A percentile compares a stretch with the other conserved stretches of the same genome.
Evolutionary conservation across 2,888 invertebrate species (phyloP).

Genomic region (Linnaemya tessellans): DNA sequence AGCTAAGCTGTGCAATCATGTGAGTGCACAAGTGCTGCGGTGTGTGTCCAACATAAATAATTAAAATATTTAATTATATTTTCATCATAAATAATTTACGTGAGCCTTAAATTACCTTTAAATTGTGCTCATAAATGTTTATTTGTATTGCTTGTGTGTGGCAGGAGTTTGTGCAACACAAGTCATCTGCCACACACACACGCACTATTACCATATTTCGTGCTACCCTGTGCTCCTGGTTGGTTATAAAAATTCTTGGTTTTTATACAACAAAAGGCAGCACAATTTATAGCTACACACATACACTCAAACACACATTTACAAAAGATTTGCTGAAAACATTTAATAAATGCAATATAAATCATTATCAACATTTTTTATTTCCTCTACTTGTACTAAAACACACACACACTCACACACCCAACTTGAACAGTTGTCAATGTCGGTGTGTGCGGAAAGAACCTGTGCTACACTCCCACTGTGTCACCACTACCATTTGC

Average conservation of each 20-base stretch:
- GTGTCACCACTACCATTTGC: conserved; percentile 6
- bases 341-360: conserved; percentile 83
- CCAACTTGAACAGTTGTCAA: conserved; percentile 53
- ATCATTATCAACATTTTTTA: conserved; percentile 79
- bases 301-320: no score
- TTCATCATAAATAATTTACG: conserved; percentile 60
- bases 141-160: background rate
- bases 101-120: conserved; percentile 63
- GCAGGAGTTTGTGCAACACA: conserved; percentile 39
- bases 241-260: conserved; percentile 48
- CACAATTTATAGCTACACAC: background rate
- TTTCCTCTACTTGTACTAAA: conserved; percentile 6
- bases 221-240: background rate
- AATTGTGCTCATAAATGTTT: conserved; percentile 58
- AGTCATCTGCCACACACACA: background rate
- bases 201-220: background rate
- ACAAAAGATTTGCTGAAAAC: conserved; percentile 79
- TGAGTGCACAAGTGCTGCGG: background rate
- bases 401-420: conserved; percentile 56
- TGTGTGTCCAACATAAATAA: conserved; percentile 64
- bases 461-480: conserved; percentile 2
- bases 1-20: background rate
- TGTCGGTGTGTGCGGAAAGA: conserved; percentile 28
- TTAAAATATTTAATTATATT: conserved; percentile 71
- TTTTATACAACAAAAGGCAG: conserved; percentile 19